Percentiles rank a stretch among this genome's conserved stretches.
phyloP scores from a whole-genome alignment of 2,113 vertebrate genomes.

The Podarcis muralis region DNA sequence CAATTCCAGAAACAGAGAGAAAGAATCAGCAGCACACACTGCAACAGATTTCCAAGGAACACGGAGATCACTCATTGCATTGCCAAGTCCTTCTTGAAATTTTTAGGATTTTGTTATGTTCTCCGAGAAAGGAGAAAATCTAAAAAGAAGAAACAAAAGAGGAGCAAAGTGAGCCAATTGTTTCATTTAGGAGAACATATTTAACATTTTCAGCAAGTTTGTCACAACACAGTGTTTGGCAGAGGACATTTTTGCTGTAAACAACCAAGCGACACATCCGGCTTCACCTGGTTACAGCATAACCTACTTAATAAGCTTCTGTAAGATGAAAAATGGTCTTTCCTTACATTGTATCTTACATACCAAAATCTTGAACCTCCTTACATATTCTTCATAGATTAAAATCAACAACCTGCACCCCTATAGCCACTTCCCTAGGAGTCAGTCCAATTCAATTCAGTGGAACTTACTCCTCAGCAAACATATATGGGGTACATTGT shows the following conservation, averaged over 20 bases:
- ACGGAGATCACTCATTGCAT: not conserved
- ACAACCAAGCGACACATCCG: not conserved
- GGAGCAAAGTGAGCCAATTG: not conserved
- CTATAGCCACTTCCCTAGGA: too few relatives aligned
- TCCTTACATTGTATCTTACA: not conserved
- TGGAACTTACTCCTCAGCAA: not conserved
- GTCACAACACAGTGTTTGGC: not conserved
- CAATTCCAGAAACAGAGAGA: not conserved
- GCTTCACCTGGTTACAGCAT: not conserved
- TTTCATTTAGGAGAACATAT: not conserved
- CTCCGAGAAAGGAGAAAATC: constrained; percentile 2
- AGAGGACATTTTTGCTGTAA: not conserved
- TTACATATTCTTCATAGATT: not conserved
- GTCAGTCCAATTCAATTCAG: too few relatives aligned
- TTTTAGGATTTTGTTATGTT: not conserved
- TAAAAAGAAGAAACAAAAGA: constrained; percentile 9
- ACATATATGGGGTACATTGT: not conserved
- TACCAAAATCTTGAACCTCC: not conserved
- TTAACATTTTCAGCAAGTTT: not conserved
- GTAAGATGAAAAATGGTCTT: not conserved
- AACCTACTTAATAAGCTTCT: not conserved
- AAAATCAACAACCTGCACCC: not conserved
- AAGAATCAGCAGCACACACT: not conserved
- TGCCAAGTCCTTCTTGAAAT: constrained; percentile 16
- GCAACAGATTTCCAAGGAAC: not conserved